A percentile compares a stretch with the other conserved stretches of the same genome.
phyloP scores from a whole-genome alignment of 2,888 invertebrate genomes.

The Lissonota sp. region DNA sequence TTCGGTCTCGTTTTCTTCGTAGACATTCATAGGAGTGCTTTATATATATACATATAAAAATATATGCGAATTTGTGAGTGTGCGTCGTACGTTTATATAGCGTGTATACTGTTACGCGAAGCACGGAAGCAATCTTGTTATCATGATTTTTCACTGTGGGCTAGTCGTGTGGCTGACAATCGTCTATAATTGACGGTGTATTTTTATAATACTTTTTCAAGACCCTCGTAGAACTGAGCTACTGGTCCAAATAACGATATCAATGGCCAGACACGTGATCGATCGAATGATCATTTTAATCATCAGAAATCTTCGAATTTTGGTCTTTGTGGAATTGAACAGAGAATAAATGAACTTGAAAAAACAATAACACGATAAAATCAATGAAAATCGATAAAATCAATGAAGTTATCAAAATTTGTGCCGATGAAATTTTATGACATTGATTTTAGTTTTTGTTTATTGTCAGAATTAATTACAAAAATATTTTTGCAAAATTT shows the following conservation, averaged over 20 bases:
- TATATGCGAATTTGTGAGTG: constrained; percentile 24
- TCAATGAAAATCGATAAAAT: too few species aligned
- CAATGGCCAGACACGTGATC: background rate
- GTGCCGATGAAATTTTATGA: too few species aligned
- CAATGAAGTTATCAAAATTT: too few species aligned
- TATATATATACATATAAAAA: background rate
- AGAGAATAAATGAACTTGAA: too few species aligned
- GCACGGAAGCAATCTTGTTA: constrained; percentile 62
- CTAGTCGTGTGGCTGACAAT: constrained; percentile 39
- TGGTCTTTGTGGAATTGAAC: too few species aligned
- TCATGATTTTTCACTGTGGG: constrained; percentile 57
- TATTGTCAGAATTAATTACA: too few species aligned
- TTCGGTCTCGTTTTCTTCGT: constrained; percentile 36
- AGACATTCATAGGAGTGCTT: constrained; percentile 14
- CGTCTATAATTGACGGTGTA: constrained; percentile 31
- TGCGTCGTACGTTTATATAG: constrained; percentile 22
- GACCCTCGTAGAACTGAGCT: constrained; percentile 17
- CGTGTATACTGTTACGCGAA: constrained; percentile 33
- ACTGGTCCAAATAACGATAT: background rate
- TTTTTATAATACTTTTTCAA: constrained; percentile 12
- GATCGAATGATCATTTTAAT: too few species aligned
- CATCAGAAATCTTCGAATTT: too few species aligned
- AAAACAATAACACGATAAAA: too few species aligned
- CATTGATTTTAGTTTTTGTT: too few species aligned
- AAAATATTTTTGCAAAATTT: too few species aligned